Base-by-base conservation (phyloP, 1,140 invertebrate species). In the Euglossa dilemma region DNA sequence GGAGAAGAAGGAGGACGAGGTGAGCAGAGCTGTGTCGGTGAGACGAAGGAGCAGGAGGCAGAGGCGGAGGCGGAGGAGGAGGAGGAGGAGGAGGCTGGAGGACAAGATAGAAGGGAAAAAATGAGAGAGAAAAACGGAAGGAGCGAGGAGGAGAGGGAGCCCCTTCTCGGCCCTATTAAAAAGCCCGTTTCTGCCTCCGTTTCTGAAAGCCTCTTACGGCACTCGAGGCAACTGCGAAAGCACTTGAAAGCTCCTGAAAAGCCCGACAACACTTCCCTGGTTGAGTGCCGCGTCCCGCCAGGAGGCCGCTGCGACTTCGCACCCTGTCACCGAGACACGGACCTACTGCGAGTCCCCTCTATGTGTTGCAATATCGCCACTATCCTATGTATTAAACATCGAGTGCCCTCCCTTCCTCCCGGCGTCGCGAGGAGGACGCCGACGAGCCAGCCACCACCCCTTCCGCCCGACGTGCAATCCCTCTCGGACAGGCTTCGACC, bases 231-330 rank as follows among this genome's bases (percentile, higher is more conserved):
- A 94, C 94, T 94, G 94, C 90, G 91, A 94, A 94, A 94, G 94
- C 93, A 94, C 93, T 94, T 94, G 94, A 94, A 94, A 94, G 94
- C 93, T 94, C 93, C 93, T 94, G 94, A 94, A 94, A 94, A 94
- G 93, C 94, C 89, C 92, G 93, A 94, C 93, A 94, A 94, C 93
- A 94, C 93, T 94, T 94, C 91, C 91, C 91, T 91, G 90, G 91
- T 93, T 94, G 93, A 93, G 93, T 94, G 91, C 93, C 91, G 80
- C 87, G 93, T 93, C 91, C 90, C 90, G 84, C 92, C 87, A 90
- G 90, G 87, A 90, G 92, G 90, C 89, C 85, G 88, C 81, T 85
- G 87, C 90, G 91, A 93, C 90, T 93, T 93, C 92, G 87, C 93
- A 93, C 92, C 92, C 88, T 92, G 91, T 91, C 92, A 91, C 88